These are phyloP conservation scores for Mobula hypostoma DNA, from an alignment of 2,113 vertebrate species.

Conservation along the genomic window DNA sequence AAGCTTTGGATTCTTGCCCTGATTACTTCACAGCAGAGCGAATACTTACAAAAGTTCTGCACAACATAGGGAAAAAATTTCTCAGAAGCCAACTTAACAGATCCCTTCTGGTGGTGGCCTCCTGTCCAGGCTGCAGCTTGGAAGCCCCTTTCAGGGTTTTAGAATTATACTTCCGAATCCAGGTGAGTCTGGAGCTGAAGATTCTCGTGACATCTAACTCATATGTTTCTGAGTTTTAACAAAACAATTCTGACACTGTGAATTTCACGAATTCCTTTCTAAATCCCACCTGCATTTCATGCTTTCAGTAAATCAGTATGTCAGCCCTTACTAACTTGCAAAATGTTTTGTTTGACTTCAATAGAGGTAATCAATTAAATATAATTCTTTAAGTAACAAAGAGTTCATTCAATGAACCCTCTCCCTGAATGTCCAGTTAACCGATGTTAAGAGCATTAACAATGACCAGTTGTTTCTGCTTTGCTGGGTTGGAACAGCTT, in stretches of 20 bases:
- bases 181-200: too few relatives aligned
- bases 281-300: not conserved
- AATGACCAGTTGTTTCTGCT: conserved; percentile 25
- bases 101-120: not conserved
- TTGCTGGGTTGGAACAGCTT: conserved; percentile 5
- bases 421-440: not conserved
- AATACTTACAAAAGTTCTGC: not conserved
- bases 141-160: not conserved
- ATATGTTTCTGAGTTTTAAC: not conserved
- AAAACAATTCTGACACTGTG: not conserved
- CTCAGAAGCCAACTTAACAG: not conserved
- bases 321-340: not conserved
- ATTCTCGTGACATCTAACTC: not conserved
- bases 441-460: not conserved
- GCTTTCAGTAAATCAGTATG: not conserved
- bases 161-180: not conserved
- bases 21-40: not conserved
- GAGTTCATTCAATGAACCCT: not conserved
- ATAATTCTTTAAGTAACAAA: conserved; percentile 4
- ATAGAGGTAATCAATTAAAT: conserved; percentile 10
- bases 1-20: not conserved
- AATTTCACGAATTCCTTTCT: not conserved
- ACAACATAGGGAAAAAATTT: not conserved
- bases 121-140: not conserved
- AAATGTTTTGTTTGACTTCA: not conserved